Base-by-base conservation (phyloP, 1,140 invertebrate genomes). In the Pseudomyrmex cubaensis region DNA sequence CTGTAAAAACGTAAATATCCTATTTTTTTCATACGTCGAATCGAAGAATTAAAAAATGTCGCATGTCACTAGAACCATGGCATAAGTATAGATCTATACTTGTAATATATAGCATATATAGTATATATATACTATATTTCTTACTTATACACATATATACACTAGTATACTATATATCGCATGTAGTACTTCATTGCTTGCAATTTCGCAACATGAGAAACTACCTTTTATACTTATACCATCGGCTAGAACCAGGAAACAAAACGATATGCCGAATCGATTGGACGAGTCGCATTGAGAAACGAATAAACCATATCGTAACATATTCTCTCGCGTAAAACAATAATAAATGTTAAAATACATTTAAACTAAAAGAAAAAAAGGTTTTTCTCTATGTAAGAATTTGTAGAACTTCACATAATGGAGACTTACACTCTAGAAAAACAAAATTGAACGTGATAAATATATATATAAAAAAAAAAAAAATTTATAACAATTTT, bases 401-500 rank as follows among this genome's bases (percentile, higher is more conserved):
- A 64, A 75, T 25, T 25, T 25, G 25, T 25, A 25, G 25, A 25
- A 25, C 13, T 85, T 64, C 20, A 57, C 48, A 7, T 35, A 22
- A 66, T 74, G 70, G 50, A 75, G 35, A 62, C 83, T 90, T 92
- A 91, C 20, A 82, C 50, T 74, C 86, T 91, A 86, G 75, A 78
- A 86, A 89, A 88, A 76, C 85, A 84, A 82, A 85, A 56, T 61
- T 56, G 69, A 88, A 87, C 78, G 54, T 90, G 88, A 92, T 91
- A 89, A 90, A 91, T 91, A 92, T 90, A n/a, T n/a, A n/a, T n/a
- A n/a, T n/a, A 90, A 67, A 25, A 74, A 73, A 66, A 73, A 87
- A 87, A 90, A 90, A 90, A 90, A 87, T 87, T 90, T 35, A 35
- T 25, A 92, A 92, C 89, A 93, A 92, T 90, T 35, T 35, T 86